Conservation (phyloP, 2,888 invertebrate genomes). For the Caenorhabditis uteleia region DNA sequence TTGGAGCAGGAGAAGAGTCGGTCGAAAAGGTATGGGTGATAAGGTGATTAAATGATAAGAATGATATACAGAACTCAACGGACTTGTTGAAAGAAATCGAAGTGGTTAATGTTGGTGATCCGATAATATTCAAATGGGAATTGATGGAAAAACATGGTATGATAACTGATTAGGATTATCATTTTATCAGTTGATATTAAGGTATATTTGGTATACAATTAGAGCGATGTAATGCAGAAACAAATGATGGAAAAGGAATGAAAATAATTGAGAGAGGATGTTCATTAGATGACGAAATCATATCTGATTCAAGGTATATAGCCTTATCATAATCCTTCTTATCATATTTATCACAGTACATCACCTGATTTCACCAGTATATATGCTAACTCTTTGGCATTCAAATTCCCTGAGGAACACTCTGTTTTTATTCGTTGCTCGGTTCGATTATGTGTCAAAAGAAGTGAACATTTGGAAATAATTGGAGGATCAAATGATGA, state of each 20-base stretch:
- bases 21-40: too few relatives aligned
- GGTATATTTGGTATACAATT: conserved; percentile 26
- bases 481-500: too few relatives aligned
- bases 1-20: not conserved
- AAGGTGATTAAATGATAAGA: too few relatives aligned
- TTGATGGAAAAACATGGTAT: conserved; percentile 9
- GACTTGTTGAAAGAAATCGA: not conserved
- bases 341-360: too few relatives aligned
- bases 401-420: conserved; percentile 30
- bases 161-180: not conserved
- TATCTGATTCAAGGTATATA: conserved; percentile 18
- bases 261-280: conserved; percentile 30
- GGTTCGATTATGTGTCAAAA: conserved; percentile 14
- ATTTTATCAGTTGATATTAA: not conserved
- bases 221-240: conserved; percentile 24
- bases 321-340: too few relatives aligned
- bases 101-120: conserved; percentile 25
- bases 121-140: conserved; percentile 28
- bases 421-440: conserved; percentile 18
- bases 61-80: conserved; percentile 1
- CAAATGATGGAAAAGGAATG: conserved; percentile 26
- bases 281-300: conserved; percentile 25
- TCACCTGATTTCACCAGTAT: conserved; percentile 12
- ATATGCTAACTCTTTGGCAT: conserved; percentile 19
- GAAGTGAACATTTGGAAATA: too few relatives aligned